Evolutionary conservation across 1,140 invertebrate species (phyloP).

Genomic region (Semibalanus balanoides): DNA sequence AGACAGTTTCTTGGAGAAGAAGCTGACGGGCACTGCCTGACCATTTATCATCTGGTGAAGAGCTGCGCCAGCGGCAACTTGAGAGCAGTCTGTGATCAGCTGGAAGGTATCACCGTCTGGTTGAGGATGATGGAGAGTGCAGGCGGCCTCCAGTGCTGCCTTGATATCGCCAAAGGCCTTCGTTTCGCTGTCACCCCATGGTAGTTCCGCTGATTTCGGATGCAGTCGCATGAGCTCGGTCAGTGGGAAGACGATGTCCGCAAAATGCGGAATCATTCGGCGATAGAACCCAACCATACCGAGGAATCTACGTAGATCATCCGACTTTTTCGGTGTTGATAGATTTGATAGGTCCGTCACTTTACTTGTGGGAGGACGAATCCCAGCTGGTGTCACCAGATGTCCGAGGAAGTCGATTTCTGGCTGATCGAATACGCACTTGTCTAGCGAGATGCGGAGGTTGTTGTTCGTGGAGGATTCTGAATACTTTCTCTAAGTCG

Average conservation of each 20-base stretch:
- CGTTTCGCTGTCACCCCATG: background rate
- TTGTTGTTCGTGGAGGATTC: background rate
- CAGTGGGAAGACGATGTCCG: background rate
- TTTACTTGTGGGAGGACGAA: background rate
- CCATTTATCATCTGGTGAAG: slow-evolving; percentile 10
- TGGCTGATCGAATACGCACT: background rate
- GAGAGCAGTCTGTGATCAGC: slow-evolving; percentile 6
- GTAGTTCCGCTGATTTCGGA: background rate
- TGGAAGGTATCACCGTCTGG: background rate
- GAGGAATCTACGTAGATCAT: background rate
- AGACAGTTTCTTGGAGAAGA: slow-evolving; percentile 29
- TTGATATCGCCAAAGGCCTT: background rate
- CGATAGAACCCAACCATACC: background rate
- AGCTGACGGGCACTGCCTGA: slow-evolving; percentile 16
- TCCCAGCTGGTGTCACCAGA: background rate
- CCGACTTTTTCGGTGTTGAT: background rate
- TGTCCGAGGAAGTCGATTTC: background rate
- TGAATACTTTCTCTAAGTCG: background rate
- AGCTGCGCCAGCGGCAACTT: slow-evolving; percentile 1
- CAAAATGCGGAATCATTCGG: background rate
- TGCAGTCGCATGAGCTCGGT: background rate
- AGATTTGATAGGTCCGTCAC: background rate
- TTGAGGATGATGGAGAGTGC: background rate
- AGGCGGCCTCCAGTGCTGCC: background rate
- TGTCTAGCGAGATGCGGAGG: background rate